Evolutionary conservation across 2,888 invertebrate species (phyloP).

Genomic region (Mactromeris polynyma): DNA sequence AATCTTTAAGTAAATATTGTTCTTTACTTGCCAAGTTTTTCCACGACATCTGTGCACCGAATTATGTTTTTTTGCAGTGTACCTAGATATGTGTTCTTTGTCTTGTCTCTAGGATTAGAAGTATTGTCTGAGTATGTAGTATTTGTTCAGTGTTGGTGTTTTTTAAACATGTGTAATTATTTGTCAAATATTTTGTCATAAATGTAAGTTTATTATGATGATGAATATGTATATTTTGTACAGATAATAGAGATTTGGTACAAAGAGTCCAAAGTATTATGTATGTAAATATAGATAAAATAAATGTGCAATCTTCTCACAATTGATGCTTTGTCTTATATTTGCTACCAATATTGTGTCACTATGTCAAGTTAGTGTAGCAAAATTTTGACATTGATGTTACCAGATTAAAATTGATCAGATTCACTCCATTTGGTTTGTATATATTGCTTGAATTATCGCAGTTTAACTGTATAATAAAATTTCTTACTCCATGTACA

Average conservation of each 20-base stretch:
- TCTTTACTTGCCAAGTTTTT: neutral
- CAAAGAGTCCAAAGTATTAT: neutral
- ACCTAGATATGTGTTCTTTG: neutral
- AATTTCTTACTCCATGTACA: no score
- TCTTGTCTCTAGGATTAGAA: neutral
- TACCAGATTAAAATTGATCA: no score
- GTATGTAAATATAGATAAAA: conserved; percentile 32
- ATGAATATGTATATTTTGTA: conserved; percentile 5
- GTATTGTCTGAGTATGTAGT: neutral
- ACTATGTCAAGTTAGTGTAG: no score
- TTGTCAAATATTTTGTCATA: neutral
- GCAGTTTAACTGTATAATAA: no score
- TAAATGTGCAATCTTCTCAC: conserved; percentile 43
- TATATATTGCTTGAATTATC: no score
- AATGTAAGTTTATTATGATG: neutral
- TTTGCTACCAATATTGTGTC: neutral
- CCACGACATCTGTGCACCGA: neutral
- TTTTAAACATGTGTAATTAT: neutral
- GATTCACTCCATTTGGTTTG: no score
- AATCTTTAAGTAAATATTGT: neutral
- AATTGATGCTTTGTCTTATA: neutral
- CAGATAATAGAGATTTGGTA: neutral
- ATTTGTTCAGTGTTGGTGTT: neutral
- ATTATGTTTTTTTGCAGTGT: neutral
- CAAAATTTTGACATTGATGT: no score